These are phyloP conservation scores for Cromileptes altivelis DNA, from an alignment of 2,113 vertebrate genomes.

Conservation along the genomic window DNA sequence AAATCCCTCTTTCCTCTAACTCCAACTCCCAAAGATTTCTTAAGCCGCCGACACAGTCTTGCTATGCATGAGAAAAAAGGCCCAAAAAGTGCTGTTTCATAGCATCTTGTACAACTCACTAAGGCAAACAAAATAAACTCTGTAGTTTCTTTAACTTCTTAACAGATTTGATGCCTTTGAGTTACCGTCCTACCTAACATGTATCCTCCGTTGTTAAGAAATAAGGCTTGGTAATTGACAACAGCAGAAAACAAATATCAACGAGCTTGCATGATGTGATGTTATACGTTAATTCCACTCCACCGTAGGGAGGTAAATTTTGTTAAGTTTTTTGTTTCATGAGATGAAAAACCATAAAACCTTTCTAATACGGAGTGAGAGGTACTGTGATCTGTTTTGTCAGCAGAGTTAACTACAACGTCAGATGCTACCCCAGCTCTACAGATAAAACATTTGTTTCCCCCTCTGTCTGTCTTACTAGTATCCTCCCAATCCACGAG, in stretches of 20 bases:
- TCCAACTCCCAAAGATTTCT: not conserved
- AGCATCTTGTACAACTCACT: not conserved
- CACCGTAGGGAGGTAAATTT: not conserved
- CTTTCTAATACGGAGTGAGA: not conserved
- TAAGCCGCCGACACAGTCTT: not conserved
- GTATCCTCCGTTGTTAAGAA: not conserved
- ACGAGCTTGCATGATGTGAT: not conserved
- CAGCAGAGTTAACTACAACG: slow-evolving; percentile 3
- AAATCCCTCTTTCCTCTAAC: slow-evolving; percentile 10
- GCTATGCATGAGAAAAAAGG: not conserved
- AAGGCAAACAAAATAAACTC: not conserved
- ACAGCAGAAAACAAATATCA: slow-evolving; percentile 12
- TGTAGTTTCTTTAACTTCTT: not conserved
- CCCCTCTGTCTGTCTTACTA: slow-evolving; percentile 23
- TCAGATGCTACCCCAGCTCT: not conserved
- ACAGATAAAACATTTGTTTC: slow-evolving; percentile 3
- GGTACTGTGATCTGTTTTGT: not conserved
- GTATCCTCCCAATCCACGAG: slow-evolving; percentile 20
- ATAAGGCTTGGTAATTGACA: slow-evolving; percentile 18
- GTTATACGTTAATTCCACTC: not conserved
- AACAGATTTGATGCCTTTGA: not conserved
- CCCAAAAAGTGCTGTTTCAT: not conserved
- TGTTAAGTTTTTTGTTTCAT: slow-evolving; percentile 3
- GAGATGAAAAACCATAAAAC: not conserved
- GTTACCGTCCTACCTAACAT: not conserved